phyloP scores from a whole-genome alignment of 2,888 invertebrate genomes.

The Orthosia incerta region DNA sequence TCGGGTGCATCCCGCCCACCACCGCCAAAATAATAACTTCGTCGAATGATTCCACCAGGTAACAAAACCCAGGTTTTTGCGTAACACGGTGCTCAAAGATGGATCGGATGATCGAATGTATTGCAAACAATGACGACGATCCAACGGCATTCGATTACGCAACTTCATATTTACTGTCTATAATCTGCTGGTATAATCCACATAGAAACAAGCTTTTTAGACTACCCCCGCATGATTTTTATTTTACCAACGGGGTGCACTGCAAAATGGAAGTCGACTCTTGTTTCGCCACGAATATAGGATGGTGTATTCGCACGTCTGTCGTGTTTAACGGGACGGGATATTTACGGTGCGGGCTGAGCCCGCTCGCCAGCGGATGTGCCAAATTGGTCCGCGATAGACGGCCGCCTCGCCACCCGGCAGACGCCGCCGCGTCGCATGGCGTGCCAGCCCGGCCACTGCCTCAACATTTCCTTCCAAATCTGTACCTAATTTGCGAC shows the following conservation, averaged over 20 bases:
- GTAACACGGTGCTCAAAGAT: conserved; percentile 83
- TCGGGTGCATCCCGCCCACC: conserved; percentile 83
- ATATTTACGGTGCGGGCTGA: conserved; percentile 85
- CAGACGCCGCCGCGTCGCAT: conserved; percentile 86
- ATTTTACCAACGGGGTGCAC: conserved; percentile 64
- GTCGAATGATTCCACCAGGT: conserved; percentile 84
- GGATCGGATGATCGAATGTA: conserved; percentile 80
- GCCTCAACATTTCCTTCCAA: conserved; percentile 79
- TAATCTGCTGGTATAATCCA: conserved; percentile 17
- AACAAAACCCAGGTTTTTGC: conserved; percentile 85
- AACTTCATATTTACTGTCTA: conserved; percentile 69
- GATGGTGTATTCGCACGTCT: conserved; percentile 72
- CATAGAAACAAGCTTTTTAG: conserved; percentile 30
- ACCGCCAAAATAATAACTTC: conserved; percentile 83
- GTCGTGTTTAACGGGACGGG: conserved; percentile 77
- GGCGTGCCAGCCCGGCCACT: conserved; percentile 86
- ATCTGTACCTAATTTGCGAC: conserved; percentile 73
- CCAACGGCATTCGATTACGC: conserved; percentile 77
- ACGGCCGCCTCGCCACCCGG: conserved; percentile 84
- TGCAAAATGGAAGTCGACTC: conserved; percentile 64
- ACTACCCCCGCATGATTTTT: conserved; percentile 57
- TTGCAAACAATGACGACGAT: conserved; percentile 81
- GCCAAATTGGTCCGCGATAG: conserved; percentile 89
- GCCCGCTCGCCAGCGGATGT: conserved; percentile 87
- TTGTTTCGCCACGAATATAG: conserved; percentile 74